A percentile compares a stretch with the other conserved stretches of the same genome.
Evolutionary conservation across 1,140 invertebrate species (phyloP).

Genomic region (Micrasema longulum): DNA sequence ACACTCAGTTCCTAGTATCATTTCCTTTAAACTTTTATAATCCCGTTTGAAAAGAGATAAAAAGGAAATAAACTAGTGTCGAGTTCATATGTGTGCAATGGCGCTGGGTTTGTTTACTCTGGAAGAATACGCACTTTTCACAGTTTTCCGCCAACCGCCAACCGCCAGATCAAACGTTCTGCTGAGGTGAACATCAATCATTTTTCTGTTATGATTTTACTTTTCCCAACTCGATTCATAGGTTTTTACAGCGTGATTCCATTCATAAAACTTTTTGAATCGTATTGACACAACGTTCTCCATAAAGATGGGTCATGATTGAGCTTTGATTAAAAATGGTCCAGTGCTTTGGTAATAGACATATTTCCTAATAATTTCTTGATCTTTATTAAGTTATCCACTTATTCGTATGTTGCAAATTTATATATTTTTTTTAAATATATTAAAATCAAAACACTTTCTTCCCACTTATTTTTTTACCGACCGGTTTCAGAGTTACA

Average conservation of each 20-base stretch:
- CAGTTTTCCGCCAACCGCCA: neutral
- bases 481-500: no score
- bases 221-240: constrained; percentile 20
- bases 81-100: constrained; percentile 50
- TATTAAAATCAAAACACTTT: no score
- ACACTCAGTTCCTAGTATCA: constrained; percentile 54
- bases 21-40: constrained; percentile 55
- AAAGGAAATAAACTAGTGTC: constrained; percentile 50
- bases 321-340: no score
- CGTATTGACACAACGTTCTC: no score
- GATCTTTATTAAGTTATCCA: no score
- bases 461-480: no score
- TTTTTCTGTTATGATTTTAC: constrained; percentile 40
- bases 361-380: no score
- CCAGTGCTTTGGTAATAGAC: no score
- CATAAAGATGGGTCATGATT: no score
- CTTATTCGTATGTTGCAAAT: no score
- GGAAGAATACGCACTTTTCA: constrained; percentile 40
- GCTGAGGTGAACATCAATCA: constrained; percentile 43
- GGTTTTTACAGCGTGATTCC: constrained; percentile 10
- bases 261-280: constrained; percentile 34
- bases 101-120: constrained; percentile 37
- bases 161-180: constrained; percentile 40
- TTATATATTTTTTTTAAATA: no score
- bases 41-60: constrained; percentile 51